phyloP scores from a whole-genome alignment of 2,888 invertebrate species.

The Rhopalosiphum nymphaeae region DNA sequence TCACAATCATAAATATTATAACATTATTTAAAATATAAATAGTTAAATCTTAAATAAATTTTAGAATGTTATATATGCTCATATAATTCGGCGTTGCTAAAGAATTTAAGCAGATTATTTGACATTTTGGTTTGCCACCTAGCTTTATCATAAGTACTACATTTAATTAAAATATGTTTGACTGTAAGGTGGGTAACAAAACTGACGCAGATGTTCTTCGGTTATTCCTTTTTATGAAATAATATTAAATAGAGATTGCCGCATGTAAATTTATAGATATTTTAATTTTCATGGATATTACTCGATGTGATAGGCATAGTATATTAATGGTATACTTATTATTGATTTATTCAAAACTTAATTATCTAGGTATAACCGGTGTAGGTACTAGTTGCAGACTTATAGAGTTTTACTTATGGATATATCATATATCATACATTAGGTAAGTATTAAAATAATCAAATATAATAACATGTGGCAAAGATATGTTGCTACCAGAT shows the following conservation, averaged over 20 bases:
- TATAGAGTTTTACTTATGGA: no score
- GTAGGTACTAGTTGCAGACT: no score
- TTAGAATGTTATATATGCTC: background rate
- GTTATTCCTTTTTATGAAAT: background rate
- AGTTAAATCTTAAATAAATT: background rate
- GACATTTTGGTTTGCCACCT: background rate
- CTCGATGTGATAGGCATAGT: background rate
- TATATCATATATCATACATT: no score
- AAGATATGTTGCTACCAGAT: background rate
- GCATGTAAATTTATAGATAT: background rate
- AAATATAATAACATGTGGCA: background rate
- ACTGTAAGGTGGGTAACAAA: background rate
- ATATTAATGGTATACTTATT: background rate
- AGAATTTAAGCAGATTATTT: background rate
- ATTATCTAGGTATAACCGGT: no score
- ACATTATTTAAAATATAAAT: background rate
- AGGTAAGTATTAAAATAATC: no score
- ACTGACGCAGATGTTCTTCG: background rate
- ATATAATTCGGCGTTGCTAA: background rate
- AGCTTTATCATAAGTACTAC: background rate
- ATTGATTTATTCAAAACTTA: background rate
- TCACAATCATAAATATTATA: background rate
- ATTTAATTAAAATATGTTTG: background rate
- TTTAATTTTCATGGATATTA: background rate
- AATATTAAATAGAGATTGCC: background rate